A percentile compares a stretch with the other conserved stretches of the same genome.
Evolutionary conservation across 1,140 invertebrate genomes (phyloP).

Genomic region (Microplitis mediator): DNA sequence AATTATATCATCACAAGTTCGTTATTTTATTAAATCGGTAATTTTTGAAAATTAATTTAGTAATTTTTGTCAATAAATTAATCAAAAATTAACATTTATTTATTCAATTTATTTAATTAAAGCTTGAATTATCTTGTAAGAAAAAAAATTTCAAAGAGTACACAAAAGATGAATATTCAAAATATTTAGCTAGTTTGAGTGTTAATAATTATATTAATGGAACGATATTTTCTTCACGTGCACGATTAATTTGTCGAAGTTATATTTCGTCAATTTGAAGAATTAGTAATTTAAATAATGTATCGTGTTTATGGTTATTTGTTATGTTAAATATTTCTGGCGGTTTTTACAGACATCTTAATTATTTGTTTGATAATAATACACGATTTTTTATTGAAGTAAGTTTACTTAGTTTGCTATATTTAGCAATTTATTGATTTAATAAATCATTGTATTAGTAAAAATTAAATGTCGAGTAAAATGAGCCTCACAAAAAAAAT

Average conservation of each 20-base stretch:
- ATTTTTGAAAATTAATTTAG: background rate
- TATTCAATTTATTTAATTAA: background rate
- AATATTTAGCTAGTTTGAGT: slow-evolving; percentile 36
- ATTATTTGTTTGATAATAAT: slow-evolving; percentile 29
- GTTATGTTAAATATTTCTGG: slow-evolving; percentile 37
- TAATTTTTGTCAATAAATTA: background rate
- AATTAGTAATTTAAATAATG: slow-evolving; percentile 33
- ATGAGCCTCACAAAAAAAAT: no score
- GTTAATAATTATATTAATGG: slow-evolving; percentile 32
- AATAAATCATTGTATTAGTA: no score
- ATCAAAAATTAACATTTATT: background rate
- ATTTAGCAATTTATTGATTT: no score
- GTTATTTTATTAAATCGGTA: slow-evolving; percentile 40
- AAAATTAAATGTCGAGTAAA: no score
- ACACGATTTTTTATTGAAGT: slow-evolving; percentile 40
- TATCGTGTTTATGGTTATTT: slow-evolving; percentile 44
- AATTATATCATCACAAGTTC: slow-evolving; percentile 34
- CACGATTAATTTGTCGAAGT: slow-evolving; percentile 35
- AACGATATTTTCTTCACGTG: slow-evolving; percentile 24
- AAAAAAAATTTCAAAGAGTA: slow-evolving; percentile 23
- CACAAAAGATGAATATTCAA: slow-evolving; percentile 1
- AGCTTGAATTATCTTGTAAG: slow-evolving; percentile 31
- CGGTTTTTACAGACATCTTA: slow-evolving; percentile 40
- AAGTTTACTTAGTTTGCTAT: background rate
- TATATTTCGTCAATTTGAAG: slow-evolving; percentile 40